Percentiles rank a stretch among this genome's conserved stretches.
phyloP scores from a whole-genome alignment of 2,797 vertebrate genomes.

The Gymnodraco acuticeps region DNA sequence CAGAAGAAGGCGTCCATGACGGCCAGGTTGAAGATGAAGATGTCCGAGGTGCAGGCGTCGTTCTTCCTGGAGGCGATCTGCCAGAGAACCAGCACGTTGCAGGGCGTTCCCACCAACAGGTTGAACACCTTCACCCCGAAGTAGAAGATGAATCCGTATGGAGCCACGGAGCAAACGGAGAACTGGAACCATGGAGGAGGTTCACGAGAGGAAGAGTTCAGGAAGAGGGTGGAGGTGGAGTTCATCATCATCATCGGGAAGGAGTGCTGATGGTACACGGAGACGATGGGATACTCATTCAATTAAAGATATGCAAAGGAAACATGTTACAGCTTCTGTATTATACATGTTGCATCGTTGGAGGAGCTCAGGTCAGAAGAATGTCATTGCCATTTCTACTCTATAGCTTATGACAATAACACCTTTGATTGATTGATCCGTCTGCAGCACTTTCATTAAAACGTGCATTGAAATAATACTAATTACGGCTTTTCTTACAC shows the following conservation, averaged over 20 bases:
- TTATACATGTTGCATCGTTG: too few species aligned
- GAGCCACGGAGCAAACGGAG: constrained; percentile 63
- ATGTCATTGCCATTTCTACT: too few species aligned
- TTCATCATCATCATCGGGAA: neutral
- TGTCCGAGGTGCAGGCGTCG: constrained; percentile 75
- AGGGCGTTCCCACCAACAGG: constrained; percentile 77
- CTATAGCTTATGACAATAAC: too few species aligned
- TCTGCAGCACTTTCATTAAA: too few species aligned
- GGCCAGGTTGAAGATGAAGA: constrained; percentile 84
- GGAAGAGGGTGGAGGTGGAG: neutral
- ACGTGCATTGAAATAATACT: too few species aligned
- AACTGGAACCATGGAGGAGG: constrained; percentile 76
- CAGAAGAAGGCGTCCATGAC: constrained; percentile 81
- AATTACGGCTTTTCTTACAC: too few species aligned
- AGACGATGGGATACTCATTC: neutral
- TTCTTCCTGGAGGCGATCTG: constrained; percentile 73
- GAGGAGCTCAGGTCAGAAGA: too few species aligned
- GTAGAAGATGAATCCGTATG: constrained; percentile 81
- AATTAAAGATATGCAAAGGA: too few species aligned
- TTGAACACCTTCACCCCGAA: constrained; percentile 81
- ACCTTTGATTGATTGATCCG: too few species aligned
- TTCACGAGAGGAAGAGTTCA: constrained; percentile 23
- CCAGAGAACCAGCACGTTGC: constrained; percentile 82
- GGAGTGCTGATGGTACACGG: neutral
- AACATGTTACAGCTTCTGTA: too few species aligned